Evolutionary conservation across 2,113 vertebrate genomes (phyloP).

Genomic region (Forbesichthys papilliferus): DNA sequence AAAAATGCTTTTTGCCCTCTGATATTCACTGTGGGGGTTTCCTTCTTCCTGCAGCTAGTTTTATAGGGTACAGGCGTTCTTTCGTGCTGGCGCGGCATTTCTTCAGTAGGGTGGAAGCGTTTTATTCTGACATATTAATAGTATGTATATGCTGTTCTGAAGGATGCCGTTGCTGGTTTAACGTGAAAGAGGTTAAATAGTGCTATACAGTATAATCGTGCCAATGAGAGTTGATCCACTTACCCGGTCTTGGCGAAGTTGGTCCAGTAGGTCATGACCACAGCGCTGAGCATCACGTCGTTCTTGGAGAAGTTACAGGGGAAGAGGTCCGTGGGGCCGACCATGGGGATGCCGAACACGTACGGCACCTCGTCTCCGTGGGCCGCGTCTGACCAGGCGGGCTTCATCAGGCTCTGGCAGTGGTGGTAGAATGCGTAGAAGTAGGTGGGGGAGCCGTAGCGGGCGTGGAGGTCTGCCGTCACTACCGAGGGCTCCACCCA

Average conservation of each 20-base stretch:
- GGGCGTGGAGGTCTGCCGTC: constrained; percentile 94
- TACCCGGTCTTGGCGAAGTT: constrained; percentile 99
- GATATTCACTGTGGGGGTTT: constrained; percentile 40
- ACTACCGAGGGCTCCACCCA: constrained; percentile 98
- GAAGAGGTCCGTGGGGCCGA: constrained; percentile 96
- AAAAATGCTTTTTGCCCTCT: constrained; percentile 54
- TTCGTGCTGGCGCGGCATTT: background rate
- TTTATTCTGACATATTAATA: constrained; percentile 27
- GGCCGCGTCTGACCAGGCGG: constrained; percentile 95
- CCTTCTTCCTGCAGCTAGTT: constrained; percentile 25
- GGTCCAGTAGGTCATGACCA: constrained; percentile 99
- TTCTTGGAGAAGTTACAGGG: constrained; percentile 99
- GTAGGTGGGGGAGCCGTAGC: constrained; percentile 96
- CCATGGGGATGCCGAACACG: constrained; percentile 97
- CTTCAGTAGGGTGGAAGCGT: constrained; percentile 20
- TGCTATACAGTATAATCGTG: background rate
- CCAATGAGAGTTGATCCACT: constrained; percentile 57
- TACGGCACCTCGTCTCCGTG: constrained; percentile 98
- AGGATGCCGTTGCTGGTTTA: constrained; percentile 28
- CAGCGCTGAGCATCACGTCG: constrained; percentile 96
- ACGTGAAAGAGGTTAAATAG: constrained; percentile 14
- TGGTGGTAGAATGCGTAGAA: constrained; percentile 99
- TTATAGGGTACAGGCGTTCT: constrained; percentile 15
- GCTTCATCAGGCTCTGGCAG: constrained; percentile 99
- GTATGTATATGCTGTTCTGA: constrained; percentile 7